These are phyloP conservation scores for Psophia crepitans DNA, from an alignment of 2,113 vertebrate genomes.

Conservation along the genomic window DNA sequence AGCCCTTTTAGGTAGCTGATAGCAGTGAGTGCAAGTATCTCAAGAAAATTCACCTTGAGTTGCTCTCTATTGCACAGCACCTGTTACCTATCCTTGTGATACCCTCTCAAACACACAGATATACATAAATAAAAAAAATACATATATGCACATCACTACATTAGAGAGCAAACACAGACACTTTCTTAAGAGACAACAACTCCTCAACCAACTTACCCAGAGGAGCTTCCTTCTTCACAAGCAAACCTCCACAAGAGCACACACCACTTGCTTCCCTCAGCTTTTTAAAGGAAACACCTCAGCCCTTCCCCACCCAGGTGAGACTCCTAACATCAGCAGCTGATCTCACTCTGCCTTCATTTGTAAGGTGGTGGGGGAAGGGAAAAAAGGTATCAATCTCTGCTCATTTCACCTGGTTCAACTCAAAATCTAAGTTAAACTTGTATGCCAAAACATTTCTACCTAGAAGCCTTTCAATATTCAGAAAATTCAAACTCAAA, in stretches of 20 bases:
- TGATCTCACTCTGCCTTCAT: neutral
- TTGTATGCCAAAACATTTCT: neutral
- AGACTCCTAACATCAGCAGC: neutral
- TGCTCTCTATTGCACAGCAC: neutral
- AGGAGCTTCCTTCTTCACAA: fast-evolving
- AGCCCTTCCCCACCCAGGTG: neutral
- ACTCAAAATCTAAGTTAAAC: neutral
- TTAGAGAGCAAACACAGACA: neutral
- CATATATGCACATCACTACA: fast-evolving
- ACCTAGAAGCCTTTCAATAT: neutral
- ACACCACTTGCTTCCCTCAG: fast-evolving
- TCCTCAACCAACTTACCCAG: neutral
- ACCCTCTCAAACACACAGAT: neutral
- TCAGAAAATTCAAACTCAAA: neutral
- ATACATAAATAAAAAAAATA: neutral
- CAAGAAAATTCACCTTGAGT: neutral
- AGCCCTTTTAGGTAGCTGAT: neutral
- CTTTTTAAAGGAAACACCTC: neutral
- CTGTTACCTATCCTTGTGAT: fast-evolving
- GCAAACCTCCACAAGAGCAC: fast-evolving
- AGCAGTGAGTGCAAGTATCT: neutral
- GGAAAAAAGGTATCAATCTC: neutral
- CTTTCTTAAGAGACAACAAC: neutral
- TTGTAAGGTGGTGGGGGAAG: neutral
- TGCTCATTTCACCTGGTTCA: neutral